phyloP scores from a whole-genome alignment of 1,140 invertebrate genomes.

The Ceratina japonica region DNA sequence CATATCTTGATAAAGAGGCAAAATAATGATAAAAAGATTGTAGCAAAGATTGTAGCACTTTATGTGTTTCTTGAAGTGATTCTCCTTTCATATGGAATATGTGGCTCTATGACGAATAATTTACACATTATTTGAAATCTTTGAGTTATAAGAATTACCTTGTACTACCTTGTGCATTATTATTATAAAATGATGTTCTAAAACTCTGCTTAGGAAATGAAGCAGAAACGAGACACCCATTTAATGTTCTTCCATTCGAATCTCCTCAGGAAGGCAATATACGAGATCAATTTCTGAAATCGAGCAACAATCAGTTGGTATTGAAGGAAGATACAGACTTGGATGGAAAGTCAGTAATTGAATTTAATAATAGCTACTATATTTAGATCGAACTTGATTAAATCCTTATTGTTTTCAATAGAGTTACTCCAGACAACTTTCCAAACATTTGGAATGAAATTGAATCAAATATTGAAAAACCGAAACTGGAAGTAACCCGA shows the following conservation, averaged over 20 bases:
- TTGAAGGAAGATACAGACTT: conserved; percentile 76
- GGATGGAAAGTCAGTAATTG: conserved; percentile 78
- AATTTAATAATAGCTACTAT: conserved; percentile 20
- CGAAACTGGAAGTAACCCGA: neutral
- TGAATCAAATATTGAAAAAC: neutral
- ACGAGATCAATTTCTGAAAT: conserved; percentile 78
- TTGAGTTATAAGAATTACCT: too few species aligned
- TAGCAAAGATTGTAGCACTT: too few species aligned
- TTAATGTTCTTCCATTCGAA: conserved; percentile 27
- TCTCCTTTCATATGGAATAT: neutral
- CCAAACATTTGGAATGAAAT: conserved; percentile 69
- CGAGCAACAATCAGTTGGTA: conserved; percentile 55
- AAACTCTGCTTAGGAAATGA: conserved; percentile 32
- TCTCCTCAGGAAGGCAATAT: conserved; percentile 57
- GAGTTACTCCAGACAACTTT: conserved; percentile 74
- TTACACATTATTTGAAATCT: too few species aligned
- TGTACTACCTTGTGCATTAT: neutral
- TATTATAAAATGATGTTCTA: conserved; percentile 12
- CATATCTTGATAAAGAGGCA: too few species aligned
- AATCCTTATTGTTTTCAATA: conserved; percentile 41
- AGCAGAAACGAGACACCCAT: neutral
- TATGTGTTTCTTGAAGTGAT: too few species aligned
- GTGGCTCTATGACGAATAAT: neutral
- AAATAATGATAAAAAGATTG: too few species aligned
- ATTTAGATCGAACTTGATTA: neutral